Conservation (phyloP, 2,113 vertebrate genomes). For the Numenius arquata region DNA sequence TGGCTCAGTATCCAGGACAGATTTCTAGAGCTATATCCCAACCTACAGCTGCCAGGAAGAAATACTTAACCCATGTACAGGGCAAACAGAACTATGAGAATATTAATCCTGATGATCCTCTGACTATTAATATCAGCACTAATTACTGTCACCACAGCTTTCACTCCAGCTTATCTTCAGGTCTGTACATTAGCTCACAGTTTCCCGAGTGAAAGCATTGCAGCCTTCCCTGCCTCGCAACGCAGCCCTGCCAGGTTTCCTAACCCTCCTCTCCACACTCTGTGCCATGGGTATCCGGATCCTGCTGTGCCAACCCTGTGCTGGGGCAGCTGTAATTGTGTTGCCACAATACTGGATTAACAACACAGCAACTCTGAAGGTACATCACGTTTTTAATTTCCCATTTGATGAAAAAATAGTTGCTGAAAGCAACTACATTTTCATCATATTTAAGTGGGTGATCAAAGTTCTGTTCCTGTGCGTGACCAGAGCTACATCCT, state of each 20-base stretch:
- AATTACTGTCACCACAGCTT: not conserved
- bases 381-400: not conserved
- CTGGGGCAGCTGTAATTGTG: not conserved
- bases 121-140: not conserved
- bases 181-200: not conserved
- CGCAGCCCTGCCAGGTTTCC: not conserved
- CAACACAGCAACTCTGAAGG: not conserved
- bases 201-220: not conserved
- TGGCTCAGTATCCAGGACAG: not conserved
- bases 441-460: not conserved
- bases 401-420: not conserved
- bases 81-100: not conserved
- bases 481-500: not conserved
- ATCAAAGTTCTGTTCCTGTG: not conserved
- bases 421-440: not conserved
- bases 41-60: not conserved
- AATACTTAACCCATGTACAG: not conserved
- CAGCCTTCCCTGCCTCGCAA: not conserved
- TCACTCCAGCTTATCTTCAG: not conserved
- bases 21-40: not conserved
- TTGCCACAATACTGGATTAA: constrained; percentile 53
- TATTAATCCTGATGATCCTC: not conserved
- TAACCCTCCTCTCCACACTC: not conserved
- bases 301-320: not conserved
- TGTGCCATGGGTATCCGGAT: not conserved